A percentile compares a stretch with the other conserved stretches of the same genome.
phyloP scores from a whole-genome alignment of 2,888 invertebrate species.

The Himalopsyche japonica region DNA sequence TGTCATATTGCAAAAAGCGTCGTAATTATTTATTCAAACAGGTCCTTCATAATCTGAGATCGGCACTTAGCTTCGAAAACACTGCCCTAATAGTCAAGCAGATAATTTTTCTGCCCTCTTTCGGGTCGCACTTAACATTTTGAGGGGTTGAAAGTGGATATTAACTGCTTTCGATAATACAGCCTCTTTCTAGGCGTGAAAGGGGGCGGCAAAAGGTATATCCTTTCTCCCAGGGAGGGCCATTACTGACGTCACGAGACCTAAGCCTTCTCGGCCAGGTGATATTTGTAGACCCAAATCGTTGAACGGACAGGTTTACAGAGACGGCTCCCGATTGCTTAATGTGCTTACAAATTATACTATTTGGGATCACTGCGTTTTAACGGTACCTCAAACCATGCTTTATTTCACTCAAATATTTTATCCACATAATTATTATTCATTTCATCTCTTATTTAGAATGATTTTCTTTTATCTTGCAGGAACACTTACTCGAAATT shows the following conservation, averaged over 20 bases:
- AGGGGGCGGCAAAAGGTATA: background rate
- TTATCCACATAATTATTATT: background rate
- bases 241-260: slow-evolving; percentile 16
- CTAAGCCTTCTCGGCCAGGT: slow-evolving; percentile 15
- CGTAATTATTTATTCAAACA: background rate
- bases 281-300: slow-evolving; percentile 8
- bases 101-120: slow-evolving; percentile 15
- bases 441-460: background rate
- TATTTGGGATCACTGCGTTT: background rate
- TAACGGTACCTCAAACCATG: background rate
- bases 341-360: background rate
- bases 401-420: background rate
- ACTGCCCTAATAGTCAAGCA: background rate
- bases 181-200: background rate
- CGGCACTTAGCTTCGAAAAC: background rate
- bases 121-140: slow-evolving; percentile 29
- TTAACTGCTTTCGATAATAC: slow-evolving; percentile 34
- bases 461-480: too few relatives aligned
- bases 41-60: background rate
- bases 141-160: slow-evolving; percentile 29
- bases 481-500: too few relatives aligned
- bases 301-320: background rate
- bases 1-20: background rate
- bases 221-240: background rate
- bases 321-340: background rate